A percentile compares a stretch with the other conserved stretches of the same genome.
Conservation (phyloP, 2,113 vertebrate species). For the Salvator merianae region DNA sequence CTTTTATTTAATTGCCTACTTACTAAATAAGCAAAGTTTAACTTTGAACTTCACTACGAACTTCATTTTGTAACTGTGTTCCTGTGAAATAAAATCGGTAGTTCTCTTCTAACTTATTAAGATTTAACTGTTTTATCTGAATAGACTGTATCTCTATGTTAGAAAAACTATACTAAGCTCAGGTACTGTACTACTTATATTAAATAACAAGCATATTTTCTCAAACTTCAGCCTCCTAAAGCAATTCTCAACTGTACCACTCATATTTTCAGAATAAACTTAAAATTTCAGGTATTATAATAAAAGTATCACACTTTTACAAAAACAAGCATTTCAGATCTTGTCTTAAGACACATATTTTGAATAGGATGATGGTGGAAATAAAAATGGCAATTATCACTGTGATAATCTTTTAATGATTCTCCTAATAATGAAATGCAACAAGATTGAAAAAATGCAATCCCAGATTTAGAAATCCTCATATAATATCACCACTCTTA, state of each 20-base stretch:
- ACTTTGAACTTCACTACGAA: neutral
- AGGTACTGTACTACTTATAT: neutral
- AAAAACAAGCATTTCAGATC: neutral
- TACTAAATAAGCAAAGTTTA: conserved; percentile 19
- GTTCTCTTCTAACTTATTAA: conserved; percentile 30
- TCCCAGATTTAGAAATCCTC: neutral
- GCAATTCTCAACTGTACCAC: neutral
- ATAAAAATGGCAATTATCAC: neutral
- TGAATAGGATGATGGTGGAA: neutral
- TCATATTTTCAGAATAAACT: neutral
- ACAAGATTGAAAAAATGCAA: neutral
- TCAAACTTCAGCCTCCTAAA: neutral
- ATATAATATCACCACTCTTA: neutral
- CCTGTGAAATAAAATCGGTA: conserved; percentile 29
- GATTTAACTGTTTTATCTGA: too few relatives aligned
- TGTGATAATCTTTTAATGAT: neutral
- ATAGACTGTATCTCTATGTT: neutral
- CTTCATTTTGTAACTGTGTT: neutral
- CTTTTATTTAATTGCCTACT: conserved; percentile 6
- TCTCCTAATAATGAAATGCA: neutral
- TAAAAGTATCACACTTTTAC: neutral
- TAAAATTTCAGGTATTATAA: neutral
- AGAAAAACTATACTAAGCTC: neutral
- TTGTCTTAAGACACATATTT: neutral
- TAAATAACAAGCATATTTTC: too few relatives aligned